These are phyloP conservation scores for Sphyrna mokarran DNA, from an alignment of 2,113 vertebrate genomes.

Conservation along the genomic window DNA sequence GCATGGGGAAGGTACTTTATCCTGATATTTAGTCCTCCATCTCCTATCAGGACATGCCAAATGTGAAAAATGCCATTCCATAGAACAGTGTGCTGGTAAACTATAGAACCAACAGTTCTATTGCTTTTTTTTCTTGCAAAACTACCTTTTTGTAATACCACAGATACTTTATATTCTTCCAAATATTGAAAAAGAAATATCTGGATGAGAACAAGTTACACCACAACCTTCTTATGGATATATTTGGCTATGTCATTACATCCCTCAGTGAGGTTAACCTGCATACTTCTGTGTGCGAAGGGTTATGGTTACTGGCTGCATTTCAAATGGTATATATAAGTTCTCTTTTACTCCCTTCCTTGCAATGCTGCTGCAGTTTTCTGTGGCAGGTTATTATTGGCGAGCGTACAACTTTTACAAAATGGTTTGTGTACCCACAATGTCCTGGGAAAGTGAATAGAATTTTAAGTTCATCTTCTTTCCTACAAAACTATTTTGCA, in stretches of 20 bases:
- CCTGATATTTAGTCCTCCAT: not conserved
- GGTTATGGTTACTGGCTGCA: not conserved
- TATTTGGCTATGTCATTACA: not conserved
- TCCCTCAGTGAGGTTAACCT: conserved; percentile 11
- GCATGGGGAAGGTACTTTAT: not conserved
- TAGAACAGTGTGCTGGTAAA: not conserved
- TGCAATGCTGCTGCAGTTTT: not conserved
- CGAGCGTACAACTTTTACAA: not conserved
- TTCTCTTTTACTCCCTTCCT: not conserved
- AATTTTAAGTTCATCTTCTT: not conserved
- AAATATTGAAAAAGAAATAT: not conserved
- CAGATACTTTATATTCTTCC: not conserved
- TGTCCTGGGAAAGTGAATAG: not conserved
- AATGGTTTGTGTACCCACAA: not conserved
- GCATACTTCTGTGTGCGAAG: not conserved
- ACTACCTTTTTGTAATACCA: not conserved
- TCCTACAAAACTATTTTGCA: not conserved
- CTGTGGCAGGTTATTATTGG: not conserved
- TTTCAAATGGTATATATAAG: not conserved
- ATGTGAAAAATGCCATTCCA: not conserved
- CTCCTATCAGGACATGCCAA: not conserved
- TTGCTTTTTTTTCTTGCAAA: not conserved
- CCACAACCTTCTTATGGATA: not conserved
- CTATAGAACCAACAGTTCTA: not conserved
- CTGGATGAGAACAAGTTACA: not conserved